phyloP scores from a whole-genome alignment of 2,888 invertebrate species.

The Drosophila sordidula region DNA sequence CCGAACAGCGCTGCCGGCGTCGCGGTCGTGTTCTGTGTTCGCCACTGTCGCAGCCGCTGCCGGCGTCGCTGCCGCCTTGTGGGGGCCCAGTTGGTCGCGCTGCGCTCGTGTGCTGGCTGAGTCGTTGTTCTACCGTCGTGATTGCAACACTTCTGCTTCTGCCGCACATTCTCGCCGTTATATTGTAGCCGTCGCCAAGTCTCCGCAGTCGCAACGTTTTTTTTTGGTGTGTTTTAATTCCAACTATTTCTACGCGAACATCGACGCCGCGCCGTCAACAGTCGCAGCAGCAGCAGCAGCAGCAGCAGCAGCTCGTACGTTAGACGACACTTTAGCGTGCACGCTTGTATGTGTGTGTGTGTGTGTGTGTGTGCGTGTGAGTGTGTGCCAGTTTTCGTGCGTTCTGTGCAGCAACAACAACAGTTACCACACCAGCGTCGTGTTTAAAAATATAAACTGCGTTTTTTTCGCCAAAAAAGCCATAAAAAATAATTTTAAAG shows the following conservation, averaged over 20 bases:
- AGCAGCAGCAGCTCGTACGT: conserved; percentile 51
- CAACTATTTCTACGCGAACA: conserved; percentile 40
- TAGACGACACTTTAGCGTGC: conserved; percentile 56
- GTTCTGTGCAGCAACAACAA: conserved; percentile 61
- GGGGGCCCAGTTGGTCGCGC: conserved; percentile 65
- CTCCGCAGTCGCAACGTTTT: conserved; percentile 54
- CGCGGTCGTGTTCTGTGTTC: not conserved
- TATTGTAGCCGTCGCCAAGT: conserved; percentile 51
- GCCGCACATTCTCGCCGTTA: conserved; percentile 44
- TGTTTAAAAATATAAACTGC: conserved; percentile 74
- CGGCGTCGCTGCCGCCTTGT: conserved; percentile 42
- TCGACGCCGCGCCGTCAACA: conserved; percentile 33
- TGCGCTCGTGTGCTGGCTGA: conserved; percentile 66
- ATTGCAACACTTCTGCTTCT: conserved; percentile 80
- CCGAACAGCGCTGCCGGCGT: conserved; percentile 16
- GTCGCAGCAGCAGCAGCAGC: conserved; percentile 24
- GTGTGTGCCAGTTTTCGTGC: conserved; percentile 76
- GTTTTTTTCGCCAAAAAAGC: conserved; percentile 76
- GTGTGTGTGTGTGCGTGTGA: conserved; percentile 24
- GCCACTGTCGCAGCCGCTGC: conserved; percentile 11
- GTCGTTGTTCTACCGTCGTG: conserved; percentile 83
- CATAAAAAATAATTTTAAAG: conserved; percentile 65
- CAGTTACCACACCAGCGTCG: conserved; percentile 65
- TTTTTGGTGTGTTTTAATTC: conserved; percentile 37
- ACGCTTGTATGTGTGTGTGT: conserved; percentile 20